Conservation (phyloP, 2,797 vertebrate genomes). For the Microctenopoma steveboyesi region DNA sequence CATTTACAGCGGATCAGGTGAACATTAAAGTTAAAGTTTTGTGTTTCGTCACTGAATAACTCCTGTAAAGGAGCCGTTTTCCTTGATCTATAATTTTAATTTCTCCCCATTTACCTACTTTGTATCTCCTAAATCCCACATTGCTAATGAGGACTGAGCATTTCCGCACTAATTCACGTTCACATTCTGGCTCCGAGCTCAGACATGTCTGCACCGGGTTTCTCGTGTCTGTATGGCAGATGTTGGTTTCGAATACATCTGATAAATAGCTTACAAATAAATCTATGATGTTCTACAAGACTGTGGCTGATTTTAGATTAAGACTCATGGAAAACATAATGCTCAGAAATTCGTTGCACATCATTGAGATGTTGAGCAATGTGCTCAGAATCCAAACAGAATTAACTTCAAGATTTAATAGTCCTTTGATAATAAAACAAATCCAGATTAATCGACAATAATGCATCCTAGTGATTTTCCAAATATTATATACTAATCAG, state of each 20-base stretch:
- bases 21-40: constrained; percentile 37
- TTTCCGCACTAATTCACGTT: constrained; percentile 30
- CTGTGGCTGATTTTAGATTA: constrained; percentile 57
- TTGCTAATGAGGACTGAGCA: constrained; percentile 1
- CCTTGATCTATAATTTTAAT: not conserved
- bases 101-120: not conserved
- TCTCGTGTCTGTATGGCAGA: constrained; percentile 64
- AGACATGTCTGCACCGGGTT: not conserved
- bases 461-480: constrained; percentile 1
- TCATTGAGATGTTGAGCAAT: constrained; percentile 43
- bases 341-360: constrained; percentile 24
- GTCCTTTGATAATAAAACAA: not conserved
- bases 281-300: constrained; percentile 40
- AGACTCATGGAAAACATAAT: constrained; percentile 41
- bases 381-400: constrained; percentile 1
- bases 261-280: constrained; percentile 66
- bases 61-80: constrained; percentile 4
- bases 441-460: not conserved
- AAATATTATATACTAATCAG: constrained; percentile 1
- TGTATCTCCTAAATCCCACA: constrained; percentile 8
- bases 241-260: constrained; percentile 47
- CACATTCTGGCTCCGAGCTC: constrained; percentile 14
- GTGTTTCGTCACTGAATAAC: constrained; percentile 27
- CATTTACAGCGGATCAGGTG: constrained; percentile 11
- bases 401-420: not conserved